Conservation (phyloP, 2,113 vertebrate genomes). For the Ctenomys sociabilis region DNA sequence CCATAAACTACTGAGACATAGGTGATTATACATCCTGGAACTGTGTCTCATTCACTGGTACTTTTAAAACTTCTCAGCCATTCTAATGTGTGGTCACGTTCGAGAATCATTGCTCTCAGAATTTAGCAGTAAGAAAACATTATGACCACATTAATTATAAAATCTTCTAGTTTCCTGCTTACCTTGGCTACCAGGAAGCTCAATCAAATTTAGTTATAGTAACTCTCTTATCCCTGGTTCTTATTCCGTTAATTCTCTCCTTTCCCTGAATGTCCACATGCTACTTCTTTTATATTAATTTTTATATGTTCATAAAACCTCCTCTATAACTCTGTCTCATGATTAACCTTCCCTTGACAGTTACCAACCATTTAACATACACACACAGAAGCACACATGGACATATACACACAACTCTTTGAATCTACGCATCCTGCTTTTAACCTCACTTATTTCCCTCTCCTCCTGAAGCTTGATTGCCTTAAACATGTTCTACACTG, state of each 20-base stretch:
- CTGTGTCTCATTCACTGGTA: not conserved
- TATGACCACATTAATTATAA: not conserved
- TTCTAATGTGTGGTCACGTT: slow-evolving; percentile 3
- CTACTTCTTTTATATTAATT: slow-evolving; percentile 40
- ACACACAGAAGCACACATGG: too few species aligned
- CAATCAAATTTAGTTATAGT: not conserved
- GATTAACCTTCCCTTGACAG: not conserved
- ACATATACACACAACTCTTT: not conserved
- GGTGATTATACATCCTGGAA: not conserved
- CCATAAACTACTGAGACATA: not conserved
- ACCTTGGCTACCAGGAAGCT: slow-evolving; percentile 45
- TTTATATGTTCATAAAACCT: not conserved
- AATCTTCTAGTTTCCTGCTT: slow-evolving; percentile 2
- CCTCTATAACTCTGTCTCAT: not conserved
- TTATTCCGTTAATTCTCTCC: not conserved
- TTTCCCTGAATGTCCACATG: slow-evolving; percentile 5
- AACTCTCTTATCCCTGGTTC: not conserved
- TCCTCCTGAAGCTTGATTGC: slow-evolving; percentile 49
- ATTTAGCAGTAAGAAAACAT: not conserved
- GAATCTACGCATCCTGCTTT: not conserved
- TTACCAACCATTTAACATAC: not conserved
- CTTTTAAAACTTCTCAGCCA: not conserved
- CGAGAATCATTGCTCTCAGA: slow-evolving; percentile 10
- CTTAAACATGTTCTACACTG: slow-evolving; percentile 29
- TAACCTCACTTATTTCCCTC: not conserved